Evolutionary conservation across 2,888 invertebrate species (phyloP).

Genomic region (Blastobasis lacticolella): DNA sequence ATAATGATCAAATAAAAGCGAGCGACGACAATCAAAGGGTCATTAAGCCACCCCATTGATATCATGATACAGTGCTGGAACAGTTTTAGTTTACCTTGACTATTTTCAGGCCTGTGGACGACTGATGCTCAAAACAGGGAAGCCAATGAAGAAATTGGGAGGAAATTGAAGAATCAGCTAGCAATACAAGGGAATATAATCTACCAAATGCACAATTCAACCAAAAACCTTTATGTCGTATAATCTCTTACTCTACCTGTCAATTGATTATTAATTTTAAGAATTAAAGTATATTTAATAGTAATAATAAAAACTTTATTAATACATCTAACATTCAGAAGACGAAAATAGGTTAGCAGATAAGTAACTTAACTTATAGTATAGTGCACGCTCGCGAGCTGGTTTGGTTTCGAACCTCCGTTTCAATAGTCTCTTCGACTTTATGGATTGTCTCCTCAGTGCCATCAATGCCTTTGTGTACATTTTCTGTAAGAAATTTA

Average conservation of each 20-base stretch:
- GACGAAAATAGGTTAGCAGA: slow-evolving; percentile 23
- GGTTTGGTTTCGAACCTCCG: slow-evolving; percentile 63
- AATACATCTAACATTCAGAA: slow-evolving; percentile 32
- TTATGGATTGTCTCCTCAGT: slow-evolving; percentile 58
- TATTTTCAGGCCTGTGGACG: slow-evolving; percentile 83
- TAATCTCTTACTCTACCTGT: slow-evolving; percentile 31
- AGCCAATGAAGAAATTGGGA: slow-evolving; percentile 86
- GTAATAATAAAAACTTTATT: slow-evolving; percentile 52
- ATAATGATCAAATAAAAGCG: background rate
- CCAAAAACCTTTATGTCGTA: slow-evolving; percentile 75
- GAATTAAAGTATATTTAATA: slow-evolving; percentile 7
- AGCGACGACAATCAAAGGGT: background rate
- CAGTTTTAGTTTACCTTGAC: background rate
- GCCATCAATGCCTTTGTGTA: slow-evolving; percentile 56
- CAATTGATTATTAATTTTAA: background rate
- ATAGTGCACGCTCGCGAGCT: slow-evolving; percentile 65
- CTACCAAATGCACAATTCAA: slow-evolving; percentile 82
- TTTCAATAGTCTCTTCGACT: slow-evolving; percentile 58
- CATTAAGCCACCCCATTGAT: background rate
- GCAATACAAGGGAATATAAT: slow-evolving; percentile 63
- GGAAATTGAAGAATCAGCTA: slow-evolving; percentile 83
- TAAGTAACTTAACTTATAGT: slow-evolving; percentile 36
- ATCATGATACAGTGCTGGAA: no score
- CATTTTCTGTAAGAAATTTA: slow-evolving; percentile 40
- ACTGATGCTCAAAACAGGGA: slow-evolving; percentile 80